Conservation (phyloP, 2,113 vertebrate genomes). For the Bubo blakistoni region DNA sequence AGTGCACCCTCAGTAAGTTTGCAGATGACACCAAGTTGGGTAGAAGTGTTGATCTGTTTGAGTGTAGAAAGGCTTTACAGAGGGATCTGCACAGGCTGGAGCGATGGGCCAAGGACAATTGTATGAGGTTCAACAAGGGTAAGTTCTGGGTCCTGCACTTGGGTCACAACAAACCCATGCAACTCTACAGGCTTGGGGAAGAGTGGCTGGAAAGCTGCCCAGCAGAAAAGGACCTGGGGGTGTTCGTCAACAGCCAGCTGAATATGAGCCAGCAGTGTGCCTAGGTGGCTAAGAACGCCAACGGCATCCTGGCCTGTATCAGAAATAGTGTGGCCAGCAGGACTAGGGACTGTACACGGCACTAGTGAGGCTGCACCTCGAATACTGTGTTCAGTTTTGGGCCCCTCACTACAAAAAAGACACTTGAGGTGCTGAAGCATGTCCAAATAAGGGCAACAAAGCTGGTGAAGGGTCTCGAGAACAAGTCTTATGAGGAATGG, state of each 20-base stretch:
- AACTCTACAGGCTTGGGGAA: background rate
- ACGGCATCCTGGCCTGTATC: background rate
- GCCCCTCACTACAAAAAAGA: background rate
- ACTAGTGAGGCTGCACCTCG: background rate
- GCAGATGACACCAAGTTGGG: background rate
- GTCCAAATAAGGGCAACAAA: too few relatives aligned
- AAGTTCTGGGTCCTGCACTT: background rate
- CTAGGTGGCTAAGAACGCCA: background rate
- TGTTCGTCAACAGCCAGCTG: too few relatives aligned
- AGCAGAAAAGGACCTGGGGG: too few relatives aligned
- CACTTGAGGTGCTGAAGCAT: too few relatives aligned
- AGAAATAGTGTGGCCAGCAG: background rate
- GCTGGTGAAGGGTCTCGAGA: too few relatives aligned
- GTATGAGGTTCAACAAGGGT: background rate
- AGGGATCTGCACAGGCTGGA: background rate
- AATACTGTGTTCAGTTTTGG: background rate
- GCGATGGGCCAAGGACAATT: background rate
- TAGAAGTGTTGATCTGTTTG: background rate
- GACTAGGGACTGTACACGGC: rapidly evolving
- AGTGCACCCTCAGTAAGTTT: background rate
- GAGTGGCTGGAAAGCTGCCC: too few relatives aligned
- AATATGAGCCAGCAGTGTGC: too few relatives aligned
- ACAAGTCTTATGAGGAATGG: background rate
- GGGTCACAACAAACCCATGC: background rate
- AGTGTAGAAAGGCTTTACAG: background rate